Percentiles rank a stretch among this genome's conserved stretches.
These are phyloP conservation scores for Pseudopipra pipra DNA, from an alignment of 2,113 vertebrate species.

Conservation along the genomic window DNA sequence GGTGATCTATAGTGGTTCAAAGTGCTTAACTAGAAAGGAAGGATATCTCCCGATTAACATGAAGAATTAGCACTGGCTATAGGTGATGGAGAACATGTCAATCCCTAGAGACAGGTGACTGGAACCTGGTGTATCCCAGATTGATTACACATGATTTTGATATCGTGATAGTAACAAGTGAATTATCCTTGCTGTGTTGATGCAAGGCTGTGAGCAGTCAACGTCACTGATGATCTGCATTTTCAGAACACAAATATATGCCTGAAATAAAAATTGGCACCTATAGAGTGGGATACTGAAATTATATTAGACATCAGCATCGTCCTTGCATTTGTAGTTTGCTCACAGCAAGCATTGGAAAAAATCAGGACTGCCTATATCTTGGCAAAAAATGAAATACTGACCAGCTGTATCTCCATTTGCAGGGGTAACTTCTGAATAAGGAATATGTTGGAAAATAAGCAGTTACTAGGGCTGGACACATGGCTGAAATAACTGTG, in stretches of 20 bases:
- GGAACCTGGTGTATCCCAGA: not conserved
- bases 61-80: not conserved
- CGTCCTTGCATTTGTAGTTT: not conserved
- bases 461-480: not conserved
- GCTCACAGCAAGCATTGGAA: not conserved
- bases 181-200: not conserved
- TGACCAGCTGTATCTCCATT: not conserved
- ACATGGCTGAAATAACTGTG: not conserved
- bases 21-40: not conserved
- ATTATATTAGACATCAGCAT: not conserved
- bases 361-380: not conserved
- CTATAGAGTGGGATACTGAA: rapidly evolving
- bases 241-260: not conserved
- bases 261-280: not conserved
- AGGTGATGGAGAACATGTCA: not conserved
- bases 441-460: not conserved
- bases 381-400: not conserved
- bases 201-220: not conserved
- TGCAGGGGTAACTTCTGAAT: not conserved
- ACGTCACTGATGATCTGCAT: not conserved
- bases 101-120: not conserved
- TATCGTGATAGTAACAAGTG: not conserved
- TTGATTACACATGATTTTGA: not conserved
- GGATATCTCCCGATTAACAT: not conserved
- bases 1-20: not conserved